Conservation (phyloP, 2,113 vertebrate species). For the Spilogale gracilis region DNA sequence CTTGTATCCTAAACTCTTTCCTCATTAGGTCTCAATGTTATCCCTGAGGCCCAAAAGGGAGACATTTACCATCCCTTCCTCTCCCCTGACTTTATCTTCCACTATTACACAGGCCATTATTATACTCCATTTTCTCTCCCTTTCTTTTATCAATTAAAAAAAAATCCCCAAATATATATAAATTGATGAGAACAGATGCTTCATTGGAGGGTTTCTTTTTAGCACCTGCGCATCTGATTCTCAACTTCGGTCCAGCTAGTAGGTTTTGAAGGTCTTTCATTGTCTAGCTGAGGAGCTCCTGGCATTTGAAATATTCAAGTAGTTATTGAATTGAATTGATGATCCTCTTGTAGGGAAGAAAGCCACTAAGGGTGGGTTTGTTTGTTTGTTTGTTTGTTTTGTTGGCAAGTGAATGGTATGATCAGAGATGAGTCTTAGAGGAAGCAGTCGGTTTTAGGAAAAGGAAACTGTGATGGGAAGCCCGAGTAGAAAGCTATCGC, state of each 20-base stretch:
- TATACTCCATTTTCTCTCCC: neutral
- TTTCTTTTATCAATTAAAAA: constrained; percentile 45
- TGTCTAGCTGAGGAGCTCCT: neutral
- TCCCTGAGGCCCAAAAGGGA: neutral
- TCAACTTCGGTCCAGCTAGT: neutral
- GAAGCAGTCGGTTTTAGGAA: neutral
- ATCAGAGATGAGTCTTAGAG: neutral
- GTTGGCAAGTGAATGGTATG: neutral
- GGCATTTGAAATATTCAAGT: neutral
- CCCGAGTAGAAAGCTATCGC: neutral
- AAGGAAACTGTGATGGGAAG: neutral
- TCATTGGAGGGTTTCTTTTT: neutral
- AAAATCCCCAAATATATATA: neutral
- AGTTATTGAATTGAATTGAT: neutral
- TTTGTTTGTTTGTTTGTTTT: neutral
- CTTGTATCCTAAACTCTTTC: neutral
- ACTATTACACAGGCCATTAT: neutral
- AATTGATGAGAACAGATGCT: neutral
- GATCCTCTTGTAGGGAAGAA: neutral
- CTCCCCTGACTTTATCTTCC: neutral
- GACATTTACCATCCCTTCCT: neutral
- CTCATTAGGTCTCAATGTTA: neutral
- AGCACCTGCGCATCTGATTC: neutral
- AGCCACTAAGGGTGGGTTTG: neutral
- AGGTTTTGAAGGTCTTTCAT: neutral